A percentile compares a stretch with the other conserved stretches of the same genome.
phyloP scores from a whole-genome alignment of 2,113 vertebrate genomes.

The Pelecanoides urinatrix region DNA sequence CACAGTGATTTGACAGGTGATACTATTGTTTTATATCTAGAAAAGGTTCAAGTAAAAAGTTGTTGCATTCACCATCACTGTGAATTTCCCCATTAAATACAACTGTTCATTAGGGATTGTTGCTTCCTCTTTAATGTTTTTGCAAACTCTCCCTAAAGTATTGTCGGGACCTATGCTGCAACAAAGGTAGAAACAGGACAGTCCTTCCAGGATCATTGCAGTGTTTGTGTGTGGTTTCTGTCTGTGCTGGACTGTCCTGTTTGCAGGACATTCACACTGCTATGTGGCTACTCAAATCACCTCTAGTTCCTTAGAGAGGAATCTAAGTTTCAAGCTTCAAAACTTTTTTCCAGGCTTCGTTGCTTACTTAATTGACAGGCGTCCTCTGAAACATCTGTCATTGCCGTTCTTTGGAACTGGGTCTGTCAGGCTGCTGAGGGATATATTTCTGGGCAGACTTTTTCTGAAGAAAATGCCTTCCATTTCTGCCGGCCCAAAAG shows the following conservation, averaged over 20 bases:
- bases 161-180: neutral
- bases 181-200: neutral
- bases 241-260: neutral
- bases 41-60: neutral
- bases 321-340: neutral
- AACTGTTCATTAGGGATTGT: neutral
- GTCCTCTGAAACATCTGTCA: neutral
- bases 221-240: neutral
- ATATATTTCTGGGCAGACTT: neutral
- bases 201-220: neutral
- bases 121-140: neutral
- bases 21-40: neutral
- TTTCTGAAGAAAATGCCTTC: neutral
- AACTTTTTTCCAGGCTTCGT: neutral
- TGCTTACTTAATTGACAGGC: neutral
- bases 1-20: neutral
- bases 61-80: neutral
- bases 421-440: neutral
- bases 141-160: neutral
- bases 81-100: neutral
- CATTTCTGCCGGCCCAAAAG: neutral
- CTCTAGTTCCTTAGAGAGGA: neutral
- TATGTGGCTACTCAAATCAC: neutral
- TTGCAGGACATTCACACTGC: fast-evolving
- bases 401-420: neutral